Evolutionary conservation across 2,888 invertebrate species (phyloP).

Genomic region (Yponomeuta evonymella): DNA sequence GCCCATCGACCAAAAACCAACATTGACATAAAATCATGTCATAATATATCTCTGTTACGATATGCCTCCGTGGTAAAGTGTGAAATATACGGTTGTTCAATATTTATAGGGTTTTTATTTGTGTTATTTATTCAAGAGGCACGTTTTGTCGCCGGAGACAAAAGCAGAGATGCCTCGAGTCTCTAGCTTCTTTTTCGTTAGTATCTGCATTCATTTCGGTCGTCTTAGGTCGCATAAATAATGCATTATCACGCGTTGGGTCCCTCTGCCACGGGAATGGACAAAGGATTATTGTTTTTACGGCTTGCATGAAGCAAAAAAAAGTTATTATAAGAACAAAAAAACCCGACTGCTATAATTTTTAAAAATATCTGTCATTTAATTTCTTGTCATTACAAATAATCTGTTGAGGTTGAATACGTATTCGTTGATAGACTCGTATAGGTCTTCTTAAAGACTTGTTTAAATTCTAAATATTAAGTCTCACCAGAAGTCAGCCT

Average conservation of each 20-base stretch:
- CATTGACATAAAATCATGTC: constrained; percentile 52
- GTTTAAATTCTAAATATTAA: too few species aligned
- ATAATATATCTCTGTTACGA: constrained; percentile 60
- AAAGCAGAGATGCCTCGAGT: constrained; percentile 46
- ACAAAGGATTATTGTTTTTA: constrained; percentile 59
- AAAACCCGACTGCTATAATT: too few species aligned
- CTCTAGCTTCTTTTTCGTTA: constrained; percentile 64
- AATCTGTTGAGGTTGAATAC: too few species aligned
- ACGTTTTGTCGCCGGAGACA: constrained; percentile 61
- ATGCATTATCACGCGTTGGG: constrained; percentile 72
- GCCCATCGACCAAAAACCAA: constrained; percentile 40
- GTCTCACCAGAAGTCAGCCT: too few species aligned
- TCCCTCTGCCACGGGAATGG: constrained; percentile 40
- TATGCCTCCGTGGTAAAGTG: constrained; percentile 52
- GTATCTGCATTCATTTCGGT: constrained; percentile 70
- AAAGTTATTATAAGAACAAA: not conserved
- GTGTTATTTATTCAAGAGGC: constrained; percentile 68
- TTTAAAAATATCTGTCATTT: too few species aligned
- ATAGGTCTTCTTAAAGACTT: too few species aligned
- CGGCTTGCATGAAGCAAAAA: constrained; percentile 16
- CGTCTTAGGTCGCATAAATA: constrained; percentile 71
- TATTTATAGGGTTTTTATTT: constrained; percentile 73
- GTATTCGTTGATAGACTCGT: too few species aligned
- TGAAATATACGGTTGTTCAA: constrained; percentile 71
- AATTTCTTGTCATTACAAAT: too few species aligned